Percentiles rank a stretch among this genome's conserved stretches.
Conservation (phyloP, 2,113 vertebrate species). For the Capra hircus region DNA sequence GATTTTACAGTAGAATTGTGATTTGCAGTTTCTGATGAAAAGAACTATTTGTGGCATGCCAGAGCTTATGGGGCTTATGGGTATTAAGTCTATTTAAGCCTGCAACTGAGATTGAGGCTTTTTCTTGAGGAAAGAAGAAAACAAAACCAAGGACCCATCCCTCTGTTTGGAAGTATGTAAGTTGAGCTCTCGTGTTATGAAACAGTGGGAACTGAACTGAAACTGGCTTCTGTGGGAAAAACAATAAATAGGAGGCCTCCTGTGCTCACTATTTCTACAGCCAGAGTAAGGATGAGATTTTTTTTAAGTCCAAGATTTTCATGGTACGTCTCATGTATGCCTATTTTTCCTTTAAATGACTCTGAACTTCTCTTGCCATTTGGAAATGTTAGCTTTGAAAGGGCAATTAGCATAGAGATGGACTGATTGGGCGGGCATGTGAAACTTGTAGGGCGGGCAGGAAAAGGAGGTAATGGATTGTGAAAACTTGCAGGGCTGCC, state of each 20-base stretch:
- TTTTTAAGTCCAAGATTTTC: slow-evolving; percentile 25
- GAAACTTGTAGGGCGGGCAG: background rate
- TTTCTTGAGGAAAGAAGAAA: slow-evolving; percentile 65
- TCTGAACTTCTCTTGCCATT: slow-evolving; percentile 75
- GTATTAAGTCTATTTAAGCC: slow-evolving; percentile 74
- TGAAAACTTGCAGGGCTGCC: background rate
- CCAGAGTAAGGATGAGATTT: slow-evolving; percentile 1
- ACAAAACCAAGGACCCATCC: slow-evolving; percentile 47
- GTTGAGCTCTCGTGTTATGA: slow-evolving; percentile 60
- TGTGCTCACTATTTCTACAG: slow-evolving; percentile 24
- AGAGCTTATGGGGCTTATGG: slow-evolving; percentile 66
- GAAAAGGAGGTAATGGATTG: background rate
- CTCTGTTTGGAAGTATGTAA: slow-evolving; percentile 50
- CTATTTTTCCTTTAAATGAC: slow-evolving; percentile 53
- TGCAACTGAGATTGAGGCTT: slow-evolving; percentile 68
- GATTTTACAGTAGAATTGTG: slow-evolving; percentile 36
- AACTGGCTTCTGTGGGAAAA: slow-evolving; percentile 58
- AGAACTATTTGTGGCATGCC: slow-evolving; percentile 69
- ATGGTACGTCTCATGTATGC: background rate
- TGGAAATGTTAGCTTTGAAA: slow-evolving; percentile 73
- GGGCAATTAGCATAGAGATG: slow-evolving; percentile 56
- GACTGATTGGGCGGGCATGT: background rate
- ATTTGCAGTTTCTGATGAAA: slow-evolving; percentile 66
- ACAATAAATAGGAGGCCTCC: slow-evolving; percentile 42
- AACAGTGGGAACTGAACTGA: slow-evolving; percentile 53